Conservation (phyloP, 2,888 invertebrate species). For the Cephus sareptanus region DNA sequence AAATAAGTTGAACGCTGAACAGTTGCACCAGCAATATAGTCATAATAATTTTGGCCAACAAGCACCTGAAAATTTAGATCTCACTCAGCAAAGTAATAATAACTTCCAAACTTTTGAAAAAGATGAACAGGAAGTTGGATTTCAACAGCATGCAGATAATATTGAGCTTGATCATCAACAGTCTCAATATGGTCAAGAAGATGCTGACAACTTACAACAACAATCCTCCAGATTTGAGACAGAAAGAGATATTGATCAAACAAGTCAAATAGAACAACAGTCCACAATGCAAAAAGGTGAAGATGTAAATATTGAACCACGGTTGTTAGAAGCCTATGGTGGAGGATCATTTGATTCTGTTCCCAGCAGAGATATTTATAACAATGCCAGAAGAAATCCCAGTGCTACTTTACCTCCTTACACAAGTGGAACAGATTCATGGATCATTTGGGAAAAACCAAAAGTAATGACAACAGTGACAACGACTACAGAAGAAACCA, state of each 20-base stretch:
- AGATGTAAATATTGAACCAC: conserved; percentile 28
- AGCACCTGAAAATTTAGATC: background rate
- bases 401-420: conserved; percentile 44
- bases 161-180: background rate
- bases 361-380: conserved; percentile 40
- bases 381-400: conserved; percentile 42
- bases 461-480: conserved; percentile 19
- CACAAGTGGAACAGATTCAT: conserved; percentile 36
- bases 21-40: background rate
- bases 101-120: background rate
- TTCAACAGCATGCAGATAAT: background rate
- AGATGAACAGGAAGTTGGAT: background rate
- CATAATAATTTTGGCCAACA: background rate
- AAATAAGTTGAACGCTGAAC: background rate
- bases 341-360: conserved; percentile 46
- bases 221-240: background rate
- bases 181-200: background rate
- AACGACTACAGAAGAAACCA: conserved; percentile 22
- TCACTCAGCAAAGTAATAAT: background rate
- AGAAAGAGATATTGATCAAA: background rate
- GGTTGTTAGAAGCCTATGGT: conserved; percentile 53
- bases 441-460: conserved; percentile 47
- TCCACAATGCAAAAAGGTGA: conserved; percentile 9
- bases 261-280: background rate
- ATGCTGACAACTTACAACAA: background rate